Percentiles rank a stretch among this genome's conserved stretches.
Evolutionary conservation across 2,797 vertebrate genomes (phyloP).

Genomic region (Pipistrellus kuhlii): DNA sequence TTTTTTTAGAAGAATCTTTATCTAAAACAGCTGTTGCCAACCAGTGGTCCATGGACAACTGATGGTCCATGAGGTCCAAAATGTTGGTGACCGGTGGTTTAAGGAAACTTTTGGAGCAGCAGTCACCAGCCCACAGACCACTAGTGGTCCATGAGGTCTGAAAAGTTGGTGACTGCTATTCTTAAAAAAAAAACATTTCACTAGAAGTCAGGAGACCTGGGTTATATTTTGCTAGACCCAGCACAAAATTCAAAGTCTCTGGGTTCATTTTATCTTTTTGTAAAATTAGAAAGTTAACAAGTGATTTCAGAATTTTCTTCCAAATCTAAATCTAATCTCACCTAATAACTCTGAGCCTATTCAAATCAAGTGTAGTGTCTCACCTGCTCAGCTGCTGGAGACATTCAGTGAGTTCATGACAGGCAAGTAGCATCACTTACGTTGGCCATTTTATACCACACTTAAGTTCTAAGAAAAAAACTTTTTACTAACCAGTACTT

Average conservation of each 20-base stretch:
- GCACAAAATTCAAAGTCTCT: not conserved
- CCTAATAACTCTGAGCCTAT: not conserved
- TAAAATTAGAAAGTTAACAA: constrained; percentile 46
- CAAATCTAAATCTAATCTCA: not conserved
- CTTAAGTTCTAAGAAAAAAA: not conserved
- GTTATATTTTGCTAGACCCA: not conserved
- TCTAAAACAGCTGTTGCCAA: not conserved
- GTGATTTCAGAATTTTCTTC: not conserved
- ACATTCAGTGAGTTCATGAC: not conserved
- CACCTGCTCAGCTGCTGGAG: too few relatives aligned
- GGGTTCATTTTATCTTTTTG: constrained; percentile 23
- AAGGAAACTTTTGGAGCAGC: too few relatives aligned
- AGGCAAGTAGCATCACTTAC: not conserved
- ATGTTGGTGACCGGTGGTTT: too few relatives aligned
- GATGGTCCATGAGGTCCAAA: too few relatives aligned
- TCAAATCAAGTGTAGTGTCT: not conserved
- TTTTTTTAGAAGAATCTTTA: not conserved
- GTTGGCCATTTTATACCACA: not conserved
- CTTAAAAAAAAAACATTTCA: constrained; percentile 16
- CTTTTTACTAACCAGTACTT: not conserved
- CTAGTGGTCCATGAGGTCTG: too few relatives aligned
- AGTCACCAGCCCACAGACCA: too few relatives aligned
- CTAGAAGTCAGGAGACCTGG: not conserved
- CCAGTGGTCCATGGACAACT: too few relatives aligned
- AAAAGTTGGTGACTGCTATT: too few relatives aligned